These are phyloP conservation scores for Anguilla marmorata DNA, from an alignment of 2,797 vertebrate species.

Conservation along the genomic window DNA sequence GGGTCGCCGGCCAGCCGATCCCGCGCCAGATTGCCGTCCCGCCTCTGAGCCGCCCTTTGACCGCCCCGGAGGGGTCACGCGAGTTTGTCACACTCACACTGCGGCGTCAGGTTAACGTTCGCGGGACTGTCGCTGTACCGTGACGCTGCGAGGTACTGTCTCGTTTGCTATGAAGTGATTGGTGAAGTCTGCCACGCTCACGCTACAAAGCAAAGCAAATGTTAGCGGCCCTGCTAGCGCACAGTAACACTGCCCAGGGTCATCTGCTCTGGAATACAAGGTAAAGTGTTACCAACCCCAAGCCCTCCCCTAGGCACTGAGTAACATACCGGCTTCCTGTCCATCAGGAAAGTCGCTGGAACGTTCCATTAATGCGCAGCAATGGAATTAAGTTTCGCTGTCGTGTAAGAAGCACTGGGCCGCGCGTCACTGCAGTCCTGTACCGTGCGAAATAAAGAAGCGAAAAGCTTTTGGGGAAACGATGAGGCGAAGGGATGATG, in stretches of 20 bases:
- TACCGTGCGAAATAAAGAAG: background rate
- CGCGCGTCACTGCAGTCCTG: background rate
- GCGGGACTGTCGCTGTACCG: background rate
- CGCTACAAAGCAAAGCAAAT: slow-evolving; percentile 28
- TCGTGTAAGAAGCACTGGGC: background rate
- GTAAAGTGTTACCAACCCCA: background rate
- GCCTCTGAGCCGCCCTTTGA: slow-evolving; percentile 11
- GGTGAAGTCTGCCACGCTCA: slow-evolving; percentile 16
- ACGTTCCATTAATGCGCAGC: too few relatives aligned
- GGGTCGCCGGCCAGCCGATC: slow-evolving; percentile 45
- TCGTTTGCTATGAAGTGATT: slow-evolving; percentile 2
- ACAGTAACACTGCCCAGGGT: background rate
- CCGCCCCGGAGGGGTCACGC: background rate
- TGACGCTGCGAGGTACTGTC: slow-evolving; percentile 1
- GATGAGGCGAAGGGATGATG: background rate
- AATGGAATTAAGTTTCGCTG: background rate
- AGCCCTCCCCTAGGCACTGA: background rate
- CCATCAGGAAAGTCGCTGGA: too few relatives aligned
- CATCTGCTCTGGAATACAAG: background rate
- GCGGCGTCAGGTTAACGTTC: slow-evolving; percentile 30
- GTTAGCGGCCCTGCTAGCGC: background rate
- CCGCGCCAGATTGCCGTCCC: slow-evolving; percentile 42
- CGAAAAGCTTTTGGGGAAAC: background rate
- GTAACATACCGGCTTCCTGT: background rate
- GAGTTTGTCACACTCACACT: slow-evolving; percentile 10